Evolutionary conservation across 2,888 invertebrate genomes (phyloP).

Genomic region (Metopia argyrocephala): DNA sequence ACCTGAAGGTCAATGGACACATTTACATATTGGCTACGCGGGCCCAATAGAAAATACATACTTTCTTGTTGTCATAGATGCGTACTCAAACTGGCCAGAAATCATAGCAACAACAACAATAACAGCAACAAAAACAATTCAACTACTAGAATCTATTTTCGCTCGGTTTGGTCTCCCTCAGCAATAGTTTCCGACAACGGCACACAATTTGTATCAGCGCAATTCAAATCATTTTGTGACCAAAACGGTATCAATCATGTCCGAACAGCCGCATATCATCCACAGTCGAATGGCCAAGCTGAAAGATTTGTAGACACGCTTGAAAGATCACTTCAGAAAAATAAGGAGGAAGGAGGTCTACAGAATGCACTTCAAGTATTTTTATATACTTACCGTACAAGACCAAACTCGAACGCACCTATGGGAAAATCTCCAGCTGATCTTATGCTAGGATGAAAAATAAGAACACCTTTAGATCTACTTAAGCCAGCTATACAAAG

Average conservation of each 20-base stretch:
- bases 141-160: background rate
- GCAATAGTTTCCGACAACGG: conserved; percentile 2
- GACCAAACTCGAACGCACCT: background rate
- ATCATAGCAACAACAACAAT: background rate
- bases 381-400: conserved; percentile 4
- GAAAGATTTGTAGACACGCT: conserved; percentile 63
- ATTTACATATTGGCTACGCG: background rate
- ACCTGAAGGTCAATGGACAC: background rate
- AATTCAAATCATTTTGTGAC: background rate
- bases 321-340: conserved; percentile 54
- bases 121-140: background rate
- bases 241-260: background rate
- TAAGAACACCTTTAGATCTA: background rate
- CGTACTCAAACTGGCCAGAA: background rate
- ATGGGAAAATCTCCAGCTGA: conserved; percentile 14
- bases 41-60: background rate
- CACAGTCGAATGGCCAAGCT: conserved; percentile 61
- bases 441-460: conserved; percentile 8
- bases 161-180: conserved; percentile 3
- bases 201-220: background rate
- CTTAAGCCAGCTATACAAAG: background rate
- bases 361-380: conserved; percentile 1
- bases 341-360: conserved; percentile 44
- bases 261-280: background rate
- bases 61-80: background rate